These are phyloP conservation scores for Meta bourneti DNA, from an alignment of 2,888 invertebrate genomes.

Conservation along the genomic window DNA sequence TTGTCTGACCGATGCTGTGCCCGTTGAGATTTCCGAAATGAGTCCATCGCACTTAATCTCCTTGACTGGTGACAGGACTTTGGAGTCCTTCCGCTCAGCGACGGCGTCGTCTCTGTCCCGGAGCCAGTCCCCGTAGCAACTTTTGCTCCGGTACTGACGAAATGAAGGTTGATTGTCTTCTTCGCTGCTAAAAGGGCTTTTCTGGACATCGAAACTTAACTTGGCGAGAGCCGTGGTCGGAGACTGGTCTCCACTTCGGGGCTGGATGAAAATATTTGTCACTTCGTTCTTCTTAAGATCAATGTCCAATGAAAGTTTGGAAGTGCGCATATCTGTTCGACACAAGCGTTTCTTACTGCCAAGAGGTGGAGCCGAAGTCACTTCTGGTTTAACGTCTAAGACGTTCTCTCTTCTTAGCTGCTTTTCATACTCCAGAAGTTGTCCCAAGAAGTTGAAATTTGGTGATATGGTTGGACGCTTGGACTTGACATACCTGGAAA, in stretches of 20 bases:
- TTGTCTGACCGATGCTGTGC: slow-evolving; percentile 18
- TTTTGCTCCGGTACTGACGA: slow-evolving; percentile 46
- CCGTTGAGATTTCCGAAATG: slow-evolving; percentile 58
- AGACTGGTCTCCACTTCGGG: slow-evolving; percentile 79
- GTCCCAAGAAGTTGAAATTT: slow-evolving; percentile 85
- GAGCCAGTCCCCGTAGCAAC: slow-evolving; percentile 67
- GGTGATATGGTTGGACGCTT: slow-evolving; percentile 84
- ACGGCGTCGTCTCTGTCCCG: slow-evolving; percentile 32
- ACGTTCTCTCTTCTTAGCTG: slow-evolving; percentile 79
- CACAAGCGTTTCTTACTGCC: slow-evolving; percentile 77
- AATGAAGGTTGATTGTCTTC: slow-evolving; percentile 32
- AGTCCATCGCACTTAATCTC: slow-evolving; percentile 64
- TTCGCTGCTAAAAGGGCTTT: slow-evolving; percentile 41
- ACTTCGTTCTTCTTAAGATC: slow-evolving; percentile 30
- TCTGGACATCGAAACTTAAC: slow-evolving; percentile 79
- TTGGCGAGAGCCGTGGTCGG: slow-evolving; percentile 81
- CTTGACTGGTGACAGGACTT: slow-evolving; percentile 63
- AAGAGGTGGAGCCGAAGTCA: slow-evolving; percentile 74
- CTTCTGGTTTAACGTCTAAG: slow-evolving; percentile 52
- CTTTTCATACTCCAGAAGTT: slow-evolving; percentile 84
- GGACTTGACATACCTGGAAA: slow-evolving; percentile 83
- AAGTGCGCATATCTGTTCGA: slow-evolving; percentile 79
- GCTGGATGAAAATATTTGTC: slow-evolving; percentile 14
- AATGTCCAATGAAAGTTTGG: slow-evolving; percentile 79
- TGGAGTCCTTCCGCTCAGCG: slow-evolving; percentile 8